These are phyloP conservation scores for Asteroscopus sphinx DNA, from an alignment of 2,888 invertebrate species.

Conservation along the genomic window DNA sequence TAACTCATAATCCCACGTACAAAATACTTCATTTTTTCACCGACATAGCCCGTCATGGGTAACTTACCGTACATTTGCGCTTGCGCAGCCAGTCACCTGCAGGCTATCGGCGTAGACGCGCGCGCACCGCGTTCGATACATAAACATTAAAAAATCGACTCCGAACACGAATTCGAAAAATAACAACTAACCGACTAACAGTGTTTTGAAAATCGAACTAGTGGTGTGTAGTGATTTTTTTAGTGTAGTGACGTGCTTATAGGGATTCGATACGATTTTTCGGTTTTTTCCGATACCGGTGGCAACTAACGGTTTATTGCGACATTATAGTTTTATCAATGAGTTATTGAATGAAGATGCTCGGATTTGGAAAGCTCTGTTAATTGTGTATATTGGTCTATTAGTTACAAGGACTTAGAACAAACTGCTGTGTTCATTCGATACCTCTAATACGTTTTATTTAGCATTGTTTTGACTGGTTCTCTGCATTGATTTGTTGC, in stretches of 20 bases:
- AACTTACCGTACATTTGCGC: slow-evolving; percentile 68
- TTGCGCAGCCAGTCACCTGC: slow-evolving; percentile 85
- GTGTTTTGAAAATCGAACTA: slow-evolving; percentile 68
- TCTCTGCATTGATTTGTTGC: slow-evolving; percentile 24
- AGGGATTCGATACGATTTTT: slow-evolving; percentile 77
- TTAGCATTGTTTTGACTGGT: slow-evolving; percentile 34
- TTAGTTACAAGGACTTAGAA: slow-evolving; percentile 39
- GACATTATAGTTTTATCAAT: slow-evolving; percentile 61
- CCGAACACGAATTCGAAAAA: slow-evolving; percentile 75
- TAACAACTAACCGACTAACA: slow-evolving; percentile 76
- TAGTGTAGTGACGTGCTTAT: slow-evolving; percentile 71
- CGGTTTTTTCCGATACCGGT: slow-evolving; percentile 71
- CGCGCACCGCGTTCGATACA: slow-evolving; percentile 71
- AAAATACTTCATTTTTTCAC: slow-evolving; percentile 69
- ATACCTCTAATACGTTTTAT: slow-evolving; percentile 31
- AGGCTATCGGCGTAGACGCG: slow-evolving; percentile 78
- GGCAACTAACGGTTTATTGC: slow-evolving; percentile 74
- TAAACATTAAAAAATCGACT: slow-evolving; percentile 60
- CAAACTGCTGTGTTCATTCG: slow-evolving; percentile 29
- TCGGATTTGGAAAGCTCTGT: slow-evolving; percentile 43
- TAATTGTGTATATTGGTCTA: slow-evolving; percentile 39
- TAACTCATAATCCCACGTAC: slow-evolving; percentile 74
- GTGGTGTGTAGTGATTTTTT: slow-evolving; percentile 72
- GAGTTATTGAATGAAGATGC: slow-evolving; percentile 55
- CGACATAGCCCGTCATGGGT: slow-evolving; percentile 74